Conservation (phyloP, 2,888 invertebrate species). For the Eristalinus aeneus region DNA sequence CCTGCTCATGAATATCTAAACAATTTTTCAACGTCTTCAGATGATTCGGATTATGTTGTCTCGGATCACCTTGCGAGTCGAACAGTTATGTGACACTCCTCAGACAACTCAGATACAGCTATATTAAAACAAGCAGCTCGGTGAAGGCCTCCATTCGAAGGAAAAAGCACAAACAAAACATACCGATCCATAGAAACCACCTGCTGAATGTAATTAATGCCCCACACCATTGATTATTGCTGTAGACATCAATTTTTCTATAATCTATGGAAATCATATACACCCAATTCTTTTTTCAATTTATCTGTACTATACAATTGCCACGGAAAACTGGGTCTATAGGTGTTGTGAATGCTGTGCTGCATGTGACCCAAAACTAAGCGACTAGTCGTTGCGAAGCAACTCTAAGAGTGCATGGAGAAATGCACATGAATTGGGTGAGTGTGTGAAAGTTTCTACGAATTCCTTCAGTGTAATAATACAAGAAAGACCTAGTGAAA, state of each 20-base stretch:
- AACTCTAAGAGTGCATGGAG: not conserved
- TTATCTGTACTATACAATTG: not conserved
- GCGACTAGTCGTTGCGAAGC: not conserved
- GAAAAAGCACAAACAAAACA: not conserved
- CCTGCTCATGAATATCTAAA: not conserved
- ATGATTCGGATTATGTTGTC: not conserved
- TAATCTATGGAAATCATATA: constrained; percentile 47
- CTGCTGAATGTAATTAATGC: constrained; percentile 45
- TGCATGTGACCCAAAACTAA: constrained; percentile 30
- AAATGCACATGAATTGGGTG: constrained; percentile 5
- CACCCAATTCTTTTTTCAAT: constrained; percentile 6
- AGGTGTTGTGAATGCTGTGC: constrained; percentile 11
- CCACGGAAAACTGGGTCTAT: constrained; percentile 19
- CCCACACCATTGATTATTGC: constrained; percentile 12
- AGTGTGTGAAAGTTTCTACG: constrained; percentile 13
- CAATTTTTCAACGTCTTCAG: not conserved
- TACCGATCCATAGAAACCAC: constrained; percentile 14
- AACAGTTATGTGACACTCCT: constrained; percentile 9
- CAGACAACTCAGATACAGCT: not conserved
- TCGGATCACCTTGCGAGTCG: not conserved
- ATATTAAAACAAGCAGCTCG: not conserved
- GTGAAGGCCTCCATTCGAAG: not conserved
- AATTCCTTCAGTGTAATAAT: not conserved
- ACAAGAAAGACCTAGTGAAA: not conserved
- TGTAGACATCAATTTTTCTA: constrained; percentile 33